Evolutionary conservation across 2,113 vertebrate species (phyloP).

Genomic region (Nothoprocta perdicaria): DNA sequence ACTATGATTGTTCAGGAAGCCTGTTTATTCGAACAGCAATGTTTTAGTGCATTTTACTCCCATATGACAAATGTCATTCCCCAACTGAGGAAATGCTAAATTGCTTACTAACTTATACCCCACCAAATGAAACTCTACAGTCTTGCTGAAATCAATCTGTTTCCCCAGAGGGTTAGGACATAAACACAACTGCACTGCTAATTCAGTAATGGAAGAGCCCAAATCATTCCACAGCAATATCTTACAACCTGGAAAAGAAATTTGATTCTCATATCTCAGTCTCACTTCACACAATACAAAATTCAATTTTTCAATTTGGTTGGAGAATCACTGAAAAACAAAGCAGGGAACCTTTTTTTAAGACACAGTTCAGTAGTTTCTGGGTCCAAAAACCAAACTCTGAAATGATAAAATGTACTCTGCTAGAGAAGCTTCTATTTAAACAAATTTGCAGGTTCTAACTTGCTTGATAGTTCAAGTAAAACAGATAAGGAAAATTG

Average conservation of each 20-base stretch:
- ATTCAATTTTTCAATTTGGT: neutral
- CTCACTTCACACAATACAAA: neutral
- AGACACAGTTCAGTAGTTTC: neutral
- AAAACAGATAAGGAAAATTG: neutral
- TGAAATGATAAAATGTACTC: neutral
- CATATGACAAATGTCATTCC: neutral
- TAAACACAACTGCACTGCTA: neutral
- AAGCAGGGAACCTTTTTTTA: neutral
- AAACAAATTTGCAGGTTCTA: neutral
- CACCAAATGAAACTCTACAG: neutral
- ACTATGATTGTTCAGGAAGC: slow-evolving; percentile 5
- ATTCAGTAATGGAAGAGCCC: neutral
- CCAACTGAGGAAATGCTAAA: neutral
- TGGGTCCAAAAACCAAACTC: neutral
- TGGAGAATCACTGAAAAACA: neutral
- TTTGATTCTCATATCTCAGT: neutral
- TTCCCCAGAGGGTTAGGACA: neutral
- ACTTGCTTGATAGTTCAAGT: neutral
- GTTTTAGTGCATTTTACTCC: slow-evolving; percentile 28
- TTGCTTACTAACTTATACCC: neutral
- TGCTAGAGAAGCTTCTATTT: neutral
- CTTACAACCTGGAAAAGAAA: neutral
- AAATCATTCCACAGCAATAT: neutral
- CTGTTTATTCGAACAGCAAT: neutral
- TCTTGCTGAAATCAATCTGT: neutral